Percentiles rank a stretch among this genome's conserved stretches.
Evolutionary conservation across 2,797 vertebrate species (phyloP).

Genomic region (Thamnophis elegans): DNA sequence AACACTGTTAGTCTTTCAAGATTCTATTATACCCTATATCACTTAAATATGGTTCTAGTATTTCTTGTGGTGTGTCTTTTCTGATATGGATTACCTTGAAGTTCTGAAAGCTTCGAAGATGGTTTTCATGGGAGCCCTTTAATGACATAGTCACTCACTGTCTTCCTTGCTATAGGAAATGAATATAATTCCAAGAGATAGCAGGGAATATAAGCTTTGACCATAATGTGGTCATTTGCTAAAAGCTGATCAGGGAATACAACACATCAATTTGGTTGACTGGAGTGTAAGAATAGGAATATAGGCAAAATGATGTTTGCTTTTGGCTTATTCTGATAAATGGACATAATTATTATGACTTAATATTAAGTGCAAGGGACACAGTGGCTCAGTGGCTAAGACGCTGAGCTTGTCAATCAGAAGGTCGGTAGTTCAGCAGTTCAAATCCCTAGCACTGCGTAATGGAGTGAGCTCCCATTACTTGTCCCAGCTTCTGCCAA

Average conservation of each 20-base stretch:
- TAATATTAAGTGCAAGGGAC: not conserved
- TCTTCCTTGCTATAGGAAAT: constrained; percentile 22
- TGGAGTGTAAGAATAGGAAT: not conserved
- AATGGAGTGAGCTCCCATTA: no score
- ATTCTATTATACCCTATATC: not conserved
- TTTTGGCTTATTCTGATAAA: not conserved
- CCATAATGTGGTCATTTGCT: not conserved
- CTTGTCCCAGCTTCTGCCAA: no score
- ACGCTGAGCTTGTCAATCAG: no score
- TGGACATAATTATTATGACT: not conserved
- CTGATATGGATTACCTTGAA: not conserved
- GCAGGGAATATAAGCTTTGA: not conserved
- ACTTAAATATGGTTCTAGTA: not conserved
- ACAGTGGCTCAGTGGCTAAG: no score
- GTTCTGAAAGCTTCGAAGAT: not conserved
- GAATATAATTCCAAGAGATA: not conserved
- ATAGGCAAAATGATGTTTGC: not conserved
- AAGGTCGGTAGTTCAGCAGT: no score
- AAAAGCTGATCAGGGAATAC: not conserved
- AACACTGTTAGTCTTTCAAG: not conserved
- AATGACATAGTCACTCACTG: constrained; percentile 27
- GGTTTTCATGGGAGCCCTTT: constrained; percentile 40
- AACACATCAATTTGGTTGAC: not conserved
- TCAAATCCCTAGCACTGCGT: no score
- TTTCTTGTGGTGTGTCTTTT: not conserved